Base-by-base conservation (phyloP, 1,140 invertebrate genomes). In the Limonius californicus region DNA sequence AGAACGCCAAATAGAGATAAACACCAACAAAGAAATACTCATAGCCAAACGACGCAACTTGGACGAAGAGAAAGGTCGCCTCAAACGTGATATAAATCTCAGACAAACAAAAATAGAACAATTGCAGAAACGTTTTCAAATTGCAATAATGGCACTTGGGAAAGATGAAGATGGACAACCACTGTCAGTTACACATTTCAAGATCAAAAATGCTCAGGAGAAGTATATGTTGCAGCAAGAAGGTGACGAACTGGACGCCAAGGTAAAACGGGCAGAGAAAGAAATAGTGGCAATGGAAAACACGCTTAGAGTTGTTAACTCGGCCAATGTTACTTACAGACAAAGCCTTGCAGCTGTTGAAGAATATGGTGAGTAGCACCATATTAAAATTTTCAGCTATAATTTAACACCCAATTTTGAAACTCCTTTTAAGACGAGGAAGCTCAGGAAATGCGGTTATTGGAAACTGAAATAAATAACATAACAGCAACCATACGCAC, bases 211-310 rank as follows among this genome's bases (percentile, higher is more conserved):
- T 59, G 85, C 85, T 1, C 87, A 88, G 74, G 86, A 89, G 63
- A 84, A 84, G 42, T 83, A 82, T 39, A 78, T 86, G 64, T 69
- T 90, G 15, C 84, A 87, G 68, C 82, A 86, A 70, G 80, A 84
- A 67, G 89, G 89, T n/a, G 86, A 88, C 66, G 75, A 82, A 45
- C 76, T 90, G 62, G 88, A 91, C 72, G 79, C 78, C 1, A 81
- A 85, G 54, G 86, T 90, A 14, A 75, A 79, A 63, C 85, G 83
- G 68, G 81, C 83, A 16, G 89, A 90, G 76, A 77, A 82, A 23
- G 88, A 90, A 74, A 87, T 90, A 61, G 77, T 83, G 15, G 88
- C 87, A 23, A 84, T 90, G 77, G 88, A 91, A 74, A 88, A 88
- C 68, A 89, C 88, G 11, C 70, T 90, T 61, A 83, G 83, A 23